Evolutionary conservation across 2,888 invertebrate genomes (phyloP).

Genomic region (Metalampra italica): DNA sequence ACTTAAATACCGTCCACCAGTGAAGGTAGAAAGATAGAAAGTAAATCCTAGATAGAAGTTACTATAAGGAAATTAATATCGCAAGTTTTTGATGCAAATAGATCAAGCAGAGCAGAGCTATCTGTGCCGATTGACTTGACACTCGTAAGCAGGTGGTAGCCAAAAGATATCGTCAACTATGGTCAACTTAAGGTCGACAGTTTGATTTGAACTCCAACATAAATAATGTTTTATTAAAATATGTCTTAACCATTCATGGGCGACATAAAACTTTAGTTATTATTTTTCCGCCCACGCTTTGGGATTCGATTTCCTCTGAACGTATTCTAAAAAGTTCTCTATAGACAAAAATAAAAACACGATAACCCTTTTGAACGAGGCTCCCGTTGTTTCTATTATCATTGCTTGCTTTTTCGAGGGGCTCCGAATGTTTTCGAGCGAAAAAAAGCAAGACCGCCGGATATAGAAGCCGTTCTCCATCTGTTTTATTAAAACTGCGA

Average conservation of each 20-base stretch:
- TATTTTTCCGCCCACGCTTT: conserved; percentile 49
- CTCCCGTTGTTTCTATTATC: conserved; percentile 73
- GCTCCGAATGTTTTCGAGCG: conserved; percentile 47
- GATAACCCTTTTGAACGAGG: conserved; percentile 63
- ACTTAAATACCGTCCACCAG: too few species aligned
- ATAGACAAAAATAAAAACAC: conserved; percentile 64
- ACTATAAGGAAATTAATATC: too few species aligned
- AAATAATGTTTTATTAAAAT: neutral
- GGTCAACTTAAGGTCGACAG: too few species aligned
- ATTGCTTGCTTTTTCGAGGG: conserved; percentile 64
- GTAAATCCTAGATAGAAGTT: too few species aligned
- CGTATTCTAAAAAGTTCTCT: conserved; percentile 55
- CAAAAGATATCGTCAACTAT: too few species aligned
- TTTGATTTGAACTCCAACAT: too few species aligned
- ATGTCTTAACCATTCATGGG: neutral
- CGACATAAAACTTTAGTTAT: conserved; percentile 16
- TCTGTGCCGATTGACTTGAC: too few species aligned
- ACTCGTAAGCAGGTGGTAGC: too few species aligned
- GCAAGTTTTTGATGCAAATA: too few species aligned
- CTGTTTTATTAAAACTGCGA: conserved; percentile 75
- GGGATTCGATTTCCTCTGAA: conserved; percentile 55
- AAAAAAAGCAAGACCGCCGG: conserved; percentile 62
- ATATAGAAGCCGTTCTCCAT: conserved; percentile 66
- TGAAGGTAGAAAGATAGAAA: too few species aligned
- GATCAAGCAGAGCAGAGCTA: too few species aligned